A percentile compares a stretch with the other conserved stretches of the same genome.
These are phyloP conservation scores for Nothoprocta pentlandii DNA, from an alignment of 2,113 vertebrate genomes.

Conservation along the genomic window DNA sequence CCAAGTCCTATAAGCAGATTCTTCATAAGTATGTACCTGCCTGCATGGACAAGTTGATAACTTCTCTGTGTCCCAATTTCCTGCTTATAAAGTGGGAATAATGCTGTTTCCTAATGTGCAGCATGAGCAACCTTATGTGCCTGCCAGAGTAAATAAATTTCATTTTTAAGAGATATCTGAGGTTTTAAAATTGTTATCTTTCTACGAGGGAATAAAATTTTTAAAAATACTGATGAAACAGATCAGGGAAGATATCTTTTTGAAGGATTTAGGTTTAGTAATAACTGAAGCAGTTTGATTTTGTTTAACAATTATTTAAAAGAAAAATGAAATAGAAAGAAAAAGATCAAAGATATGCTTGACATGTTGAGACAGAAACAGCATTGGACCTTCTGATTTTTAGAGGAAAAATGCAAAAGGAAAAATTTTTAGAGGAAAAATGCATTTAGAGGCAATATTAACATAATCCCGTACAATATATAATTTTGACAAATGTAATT, in stretches of 20 bases:
- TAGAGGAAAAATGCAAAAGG: background rate
- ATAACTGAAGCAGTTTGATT: background rate
- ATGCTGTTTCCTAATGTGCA: background rate
- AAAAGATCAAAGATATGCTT: background rate
- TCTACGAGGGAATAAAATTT: background rate
- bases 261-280: background rate
- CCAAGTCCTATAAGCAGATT: background rate
- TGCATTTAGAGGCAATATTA: background rate
- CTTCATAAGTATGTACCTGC: background rate
- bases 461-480: background rate
- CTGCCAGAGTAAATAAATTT: background rate
- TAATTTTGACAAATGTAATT: background rate
- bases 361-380: background rate
- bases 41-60: fast-evolving
- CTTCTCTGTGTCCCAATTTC: background rate
- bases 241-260: background rate
- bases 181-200: background rate
- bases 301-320: background rate
- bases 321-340: background rate
- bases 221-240: background rate
- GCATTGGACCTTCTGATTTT: background rate
- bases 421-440: background rate
- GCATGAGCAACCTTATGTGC: background rate
- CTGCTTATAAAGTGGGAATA: background rate
- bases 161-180: background rate